Conservation (phyloP, 1,140 invertebrate species). For the Varroa destructor region DNA sequence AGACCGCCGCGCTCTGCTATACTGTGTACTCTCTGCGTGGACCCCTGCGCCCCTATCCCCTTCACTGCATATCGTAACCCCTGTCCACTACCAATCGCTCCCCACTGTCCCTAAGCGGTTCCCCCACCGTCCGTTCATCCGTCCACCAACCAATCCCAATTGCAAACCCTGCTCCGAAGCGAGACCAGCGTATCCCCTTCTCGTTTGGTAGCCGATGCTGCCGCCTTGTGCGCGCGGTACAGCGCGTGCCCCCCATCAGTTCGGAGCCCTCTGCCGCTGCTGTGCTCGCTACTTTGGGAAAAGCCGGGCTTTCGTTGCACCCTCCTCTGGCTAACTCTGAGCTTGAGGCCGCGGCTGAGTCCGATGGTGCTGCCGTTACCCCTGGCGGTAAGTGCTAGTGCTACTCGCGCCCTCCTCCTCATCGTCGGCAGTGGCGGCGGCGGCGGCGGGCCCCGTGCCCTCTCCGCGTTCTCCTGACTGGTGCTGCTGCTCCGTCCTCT, state of each 20-base stretch:
- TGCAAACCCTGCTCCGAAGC: not conserved
- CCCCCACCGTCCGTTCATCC: not conserved
- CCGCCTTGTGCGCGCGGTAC: no score
- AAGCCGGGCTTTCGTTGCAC: no score
- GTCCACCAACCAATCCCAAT: not conserved
- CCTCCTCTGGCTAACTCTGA: no score
- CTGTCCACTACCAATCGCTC: not conserved
- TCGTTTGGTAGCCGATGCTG: no score
- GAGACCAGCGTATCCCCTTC: no score
- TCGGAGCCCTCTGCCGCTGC: no score
- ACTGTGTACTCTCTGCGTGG: constrained; percentile 6
- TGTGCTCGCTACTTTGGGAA: no score
- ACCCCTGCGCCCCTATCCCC: not conserved
- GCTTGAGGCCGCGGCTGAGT: no score
- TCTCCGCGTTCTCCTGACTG: constrained; percentile 13
- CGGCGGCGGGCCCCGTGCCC: not conserved
- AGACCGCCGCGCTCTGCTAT: not conserved
- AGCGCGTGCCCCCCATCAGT: no score
- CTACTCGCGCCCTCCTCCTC: not conserved
- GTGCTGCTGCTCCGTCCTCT: not conserved
- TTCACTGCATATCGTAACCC: not conserved
- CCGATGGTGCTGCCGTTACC: no score
- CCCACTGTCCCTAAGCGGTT: not conserved
- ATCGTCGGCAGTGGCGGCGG: not conserved
- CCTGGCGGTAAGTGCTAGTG: no score